A percentile compares a stretch with the other conserved stretches of the same genome.
phyloP scores from a whole-genome alignment of 1,140 invertebrate genomes.

The Monochamus saltuarius region DNA sequence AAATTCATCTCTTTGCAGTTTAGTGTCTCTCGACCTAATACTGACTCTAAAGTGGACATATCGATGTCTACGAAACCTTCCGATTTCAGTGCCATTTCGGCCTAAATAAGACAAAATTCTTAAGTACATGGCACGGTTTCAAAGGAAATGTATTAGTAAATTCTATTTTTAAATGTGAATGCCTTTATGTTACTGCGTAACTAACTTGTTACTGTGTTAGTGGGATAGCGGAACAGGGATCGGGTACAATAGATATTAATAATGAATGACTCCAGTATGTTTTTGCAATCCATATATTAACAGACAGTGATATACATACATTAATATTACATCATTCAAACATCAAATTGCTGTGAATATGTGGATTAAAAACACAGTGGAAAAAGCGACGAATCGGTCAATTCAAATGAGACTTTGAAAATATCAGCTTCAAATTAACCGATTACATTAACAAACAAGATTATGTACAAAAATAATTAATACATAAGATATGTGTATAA shows the following conservation, averaged over 20 bases:
- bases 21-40: conserved; percentile 83
- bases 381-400: conserved; percentile 7
- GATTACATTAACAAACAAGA: neutral
- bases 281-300: conserved; percentile 52
- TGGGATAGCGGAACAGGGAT: conserved; percentile 1
- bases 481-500: conserved; percentile 6
- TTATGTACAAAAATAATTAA: neutral
- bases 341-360: conserved; percentile 43
- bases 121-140: neutral
- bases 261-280: conserved; percentile 19
- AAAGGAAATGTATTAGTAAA: neutral
- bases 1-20: conserved; percentile 89
- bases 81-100: conserved; percentile 89
- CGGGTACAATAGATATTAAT: neutral
- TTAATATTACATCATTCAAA: conserved; percentile 11
- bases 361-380: conserved; percentile 41
- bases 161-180: neutral
- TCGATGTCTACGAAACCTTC: conserved; percentile 92
- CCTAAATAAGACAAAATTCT: conserved; percentile 61
- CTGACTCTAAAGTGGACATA: conserved; percentile 82
- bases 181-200: neutral
- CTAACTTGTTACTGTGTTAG: neutral
- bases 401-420: too few species aligned
- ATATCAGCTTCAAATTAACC: neutral
- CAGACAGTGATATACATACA: conserved; percentile 39